These are phyloP conservation scores for Sitta carolinensis DNA, from an alignment of 2,797 vertebrate species.

Conservation along the genomic window DNA sequence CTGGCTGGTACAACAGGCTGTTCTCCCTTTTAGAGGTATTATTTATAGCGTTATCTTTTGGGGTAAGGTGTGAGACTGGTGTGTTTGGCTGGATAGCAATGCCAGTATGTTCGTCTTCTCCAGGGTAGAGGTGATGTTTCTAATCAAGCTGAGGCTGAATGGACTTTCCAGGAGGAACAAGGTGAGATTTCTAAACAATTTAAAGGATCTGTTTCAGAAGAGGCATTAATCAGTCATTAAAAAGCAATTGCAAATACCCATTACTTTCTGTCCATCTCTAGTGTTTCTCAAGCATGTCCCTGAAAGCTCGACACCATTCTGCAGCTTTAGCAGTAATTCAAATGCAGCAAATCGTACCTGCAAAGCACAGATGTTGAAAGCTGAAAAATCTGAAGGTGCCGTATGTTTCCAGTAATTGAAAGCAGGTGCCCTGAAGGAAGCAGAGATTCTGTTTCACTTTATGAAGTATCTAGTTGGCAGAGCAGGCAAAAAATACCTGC, in stretches of 20 bases:
- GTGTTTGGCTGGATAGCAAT: not conserved
- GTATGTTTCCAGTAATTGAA: slow-evolving; percentile 63
- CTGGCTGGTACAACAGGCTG: not conserved
- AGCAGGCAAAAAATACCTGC: slow-evolving; percentile 25
- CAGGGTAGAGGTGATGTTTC: not conserved
- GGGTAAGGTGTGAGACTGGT: not conserved
- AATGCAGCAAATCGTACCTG: slow-evolving; percentile 59
- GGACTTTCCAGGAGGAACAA: not conserved
- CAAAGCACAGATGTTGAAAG: slow-evolving; percentile 65
- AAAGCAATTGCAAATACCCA: slow-evolving; percentile 7
- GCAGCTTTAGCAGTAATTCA: slow-evolving; percentile 47
- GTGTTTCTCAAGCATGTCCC: slow-evolving; percentile 7
- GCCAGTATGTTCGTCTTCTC: not conserved
- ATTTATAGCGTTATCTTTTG: not conserved
- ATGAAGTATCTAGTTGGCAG: slow-evolving; percentile 60
- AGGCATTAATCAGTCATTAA: slow-evolving; percentile 47
- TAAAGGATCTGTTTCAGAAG: slow-evolving; percentile 21
- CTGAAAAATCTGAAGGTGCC: slow-evolving; percentile 60
- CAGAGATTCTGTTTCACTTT: slow-evolving; percentile 49
- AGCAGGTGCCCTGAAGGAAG: slow-evolving; percentile 66
- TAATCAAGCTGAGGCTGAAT: not conserved
- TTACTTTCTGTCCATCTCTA: slow-evolving; percentile 23
- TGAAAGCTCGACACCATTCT: not conserved
- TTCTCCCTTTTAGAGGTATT: not conserved
- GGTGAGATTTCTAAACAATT: not conserved